phyloP scores from a whole-genome alignment of 2,113 vertebrate genomes.

The Oophaga pumilio region DNA sequence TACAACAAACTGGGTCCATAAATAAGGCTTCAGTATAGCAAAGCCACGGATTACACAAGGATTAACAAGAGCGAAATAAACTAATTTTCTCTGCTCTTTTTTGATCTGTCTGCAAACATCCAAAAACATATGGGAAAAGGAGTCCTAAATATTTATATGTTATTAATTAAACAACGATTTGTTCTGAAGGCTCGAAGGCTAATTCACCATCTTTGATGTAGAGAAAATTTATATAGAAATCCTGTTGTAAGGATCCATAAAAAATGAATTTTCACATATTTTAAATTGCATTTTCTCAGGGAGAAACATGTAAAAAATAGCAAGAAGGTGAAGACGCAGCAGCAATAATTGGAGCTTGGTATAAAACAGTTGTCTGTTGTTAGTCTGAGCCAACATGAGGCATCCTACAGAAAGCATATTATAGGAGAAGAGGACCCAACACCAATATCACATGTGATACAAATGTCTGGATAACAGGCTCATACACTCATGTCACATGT shows the following conservation, averaged over 20 bases:
- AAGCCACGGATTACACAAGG: neutral
- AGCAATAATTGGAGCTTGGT: neutral
- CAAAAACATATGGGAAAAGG: neutral
- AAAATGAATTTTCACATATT: neutral
- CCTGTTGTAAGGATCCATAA: neutral
- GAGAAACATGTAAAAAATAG: neutral
- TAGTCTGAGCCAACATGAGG: no score
- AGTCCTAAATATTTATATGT: constrained; percentile 1
- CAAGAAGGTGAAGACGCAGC: neutral
- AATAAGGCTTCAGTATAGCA: neutral
- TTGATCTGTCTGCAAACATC: neutral
- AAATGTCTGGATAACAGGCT: no score
- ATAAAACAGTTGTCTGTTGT: neutral
- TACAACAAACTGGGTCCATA: neutral
- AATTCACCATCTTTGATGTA: neutral
- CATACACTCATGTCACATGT: no score
- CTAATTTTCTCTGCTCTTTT: neutral
- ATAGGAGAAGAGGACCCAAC: no score
- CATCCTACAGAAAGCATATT: no score
- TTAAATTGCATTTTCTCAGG: neutral
- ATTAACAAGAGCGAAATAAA: neutral
- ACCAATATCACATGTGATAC: no score
- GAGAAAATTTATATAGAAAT: neutral
- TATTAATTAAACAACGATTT: neutral
- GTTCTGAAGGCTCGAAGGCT: neutral